Conservation (phyloP, 2,888 invertebrate species). For the Kryphioiulus occultus region DNA sequence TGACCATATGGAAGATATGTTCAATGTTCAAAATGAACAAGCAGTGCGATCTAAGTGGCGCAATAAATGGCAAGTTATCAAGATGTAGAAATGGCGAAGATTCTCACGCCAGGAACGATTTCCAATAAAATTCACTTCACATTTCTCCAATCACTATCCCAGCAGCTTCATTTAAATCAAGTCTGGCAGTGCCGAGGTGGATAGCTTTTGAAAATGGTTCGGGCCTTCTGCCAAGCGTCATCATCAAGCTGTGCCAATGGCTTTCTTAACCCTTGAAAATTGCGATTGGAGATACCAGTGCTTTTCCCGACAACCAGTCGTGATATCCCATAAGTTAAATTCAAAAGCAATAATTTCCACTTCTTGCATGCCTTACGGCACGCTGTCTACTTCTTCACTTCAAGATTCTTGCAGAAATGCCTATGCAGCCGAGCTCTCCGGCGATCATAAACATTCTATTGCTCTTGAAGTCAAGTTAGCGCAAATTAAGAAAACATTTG, state of each 20-base stretch:
- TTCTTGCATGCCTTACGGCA: not conserved
- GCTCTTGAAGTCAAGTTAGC: not conserved
- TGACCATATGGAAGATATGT: not conserved
- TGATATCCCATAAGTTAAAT: not conserved
- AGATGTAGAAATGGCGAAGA: not conserved
- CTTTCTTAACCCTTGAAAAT: constrained; percentile 16
- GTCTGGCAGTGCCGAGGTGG: not conserved
- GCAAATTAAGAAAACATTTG: not conserved
- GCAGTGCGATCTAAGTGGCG: not conserved
- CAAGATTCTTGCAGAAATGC: not conserved
- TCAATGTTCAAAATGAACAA: not conserved
- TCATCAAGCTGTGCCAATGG: not conserved
- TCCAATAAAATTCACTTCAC: constrained; percentile 20
- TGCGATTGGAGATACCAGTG: not conserved
- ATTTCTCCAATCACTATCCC: not conserved
- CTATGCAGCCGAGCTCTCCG: not conserved
- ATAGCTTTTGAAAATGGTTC: not conserved
- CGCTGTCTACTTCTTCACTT: not conserved
- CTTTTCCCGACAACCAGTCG: not conserved
- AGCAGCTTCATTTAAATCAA: not conserved
- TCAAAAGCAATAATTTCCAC: not conserved
- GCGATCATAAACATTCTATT: not conserved
- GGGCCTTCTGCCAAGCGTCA: constrained; percentile 30
- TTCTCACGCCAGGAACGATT: not conserved
- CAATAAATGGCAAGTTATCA: not conserved